These are phyloP conservation scores for Eueides isabella DNA, from an alignment of 1,140 invertebrate genomes.

Conservation along the genomic window DNA sequence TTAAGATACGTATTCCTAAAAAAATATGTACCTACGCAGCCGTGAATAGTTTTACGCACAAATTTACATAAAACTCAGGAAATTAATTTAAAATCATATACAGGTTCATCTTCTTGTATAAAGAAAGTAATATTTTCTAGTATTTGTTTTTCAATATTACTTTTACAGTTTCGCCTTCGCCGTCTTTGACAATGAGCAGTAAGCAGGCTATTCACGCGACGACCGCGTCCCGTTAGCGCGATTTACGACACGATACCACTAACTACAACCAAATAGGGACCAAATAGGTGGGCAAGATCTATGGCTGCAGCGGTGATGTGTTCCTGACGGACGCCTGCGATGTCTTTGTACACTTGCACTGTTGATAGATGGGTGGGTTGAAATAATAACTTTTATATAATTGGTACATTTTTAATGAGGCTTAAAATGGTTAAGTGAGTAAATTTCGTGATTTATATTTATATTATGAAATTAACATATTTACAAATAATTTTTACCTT, in stretches of 20 bases:
- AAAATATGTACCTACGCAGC: no score
- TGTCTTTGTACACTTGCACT: neutral
- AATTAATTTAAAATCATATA: no score
- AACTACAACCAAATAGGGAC: constrained; percentile 40
- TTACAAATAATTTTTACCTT: no score
- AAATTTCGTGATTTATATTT: no score
- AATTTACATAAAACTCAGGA: no score
- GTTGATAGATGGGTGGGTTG: neutral
- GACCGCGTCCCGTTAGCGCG: constrained; percentile 35
- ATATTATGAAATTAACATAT: no score
- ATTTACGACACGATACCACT: constrained; percentile 39
- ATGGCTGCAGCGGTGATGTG: neutral
- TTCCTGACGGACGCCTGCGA: neutral
- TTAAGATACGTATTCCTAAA: no score
- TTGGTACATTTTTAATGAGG: no score
- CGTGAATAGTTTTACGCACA: no score
- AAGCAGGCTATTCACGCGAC: constrained; percentile 28
- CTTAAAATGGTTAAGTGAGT: no score
- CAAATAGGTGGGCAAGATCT: constrained; percentile 11
- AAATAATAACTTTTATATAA: neutral
- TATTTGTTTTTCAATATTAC: neutral
- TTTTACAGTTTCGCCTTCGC: neutral
- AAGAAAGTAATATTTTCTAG: neutral
- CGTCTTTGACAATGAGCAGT: constrained; percentile 26
- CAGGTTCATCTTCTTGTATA: no score